phyloP scores from a whole-genome alignment of 1,140 invertebrate genomes.

The Notospermus geniculatus region DNA sequence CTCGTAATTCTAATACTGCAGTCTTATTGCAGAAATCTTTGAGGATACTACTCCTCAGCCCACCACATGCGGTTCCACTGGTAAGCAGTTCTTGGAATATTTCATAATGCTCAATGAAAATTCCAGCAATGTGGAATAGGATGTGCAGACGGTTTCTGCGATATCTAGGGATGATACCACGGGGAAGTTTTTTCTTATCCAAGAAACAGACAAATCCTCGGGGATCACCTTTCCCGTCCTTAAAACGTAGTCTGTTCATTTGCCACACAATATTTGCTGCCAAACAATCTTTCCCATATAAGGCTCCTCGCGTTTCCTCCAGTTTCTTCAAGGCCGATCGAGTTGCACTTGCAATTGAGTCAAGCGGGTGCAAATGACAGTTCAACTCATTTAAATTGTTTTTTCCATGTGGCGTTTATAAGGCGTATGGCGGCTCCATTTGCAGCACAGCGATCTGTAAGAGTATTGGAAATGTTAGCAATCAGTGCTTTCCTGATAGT shows the following conservation, averaged over 20 bases:
- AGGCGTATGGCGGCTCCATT: constrained; percentile 11
- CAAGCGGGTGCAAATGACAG: constrained; percentile 16
- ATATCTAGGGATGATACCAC: constrained; percentile 15
- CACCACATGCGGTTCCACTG: neutral
- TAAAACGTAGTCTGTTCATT: constrained; percentile 22
- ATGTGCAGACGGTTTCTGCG: constrained; percentile 22
- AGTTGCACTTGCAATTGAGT: constrained; percentile 11
- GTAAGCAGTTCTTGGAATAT: neutral
- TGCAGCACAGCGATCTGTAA: constrained; percentile 13
- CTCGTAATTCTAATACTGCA: constrained; percentile 17
- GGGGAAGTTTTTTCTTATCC: neutral
- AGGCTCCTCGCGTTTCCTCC: neutral
- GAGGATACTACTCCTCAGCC: constrained; percentile 6
- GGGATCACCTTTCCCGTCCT: constrained; percentile 26
- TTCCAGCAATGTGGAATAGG: constrained; percentile 19
- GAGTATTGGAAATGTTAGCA: constrained; percentile 13
- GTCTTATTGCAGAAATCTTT: constrained; percentile 9
- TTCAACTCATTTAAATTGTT: constrained; percentile 10
- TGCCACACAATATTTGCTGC: constrained; percentile 14
- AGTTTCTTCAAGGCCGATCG: constrained; percentile 5
- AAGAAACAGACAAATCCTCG: constrained; percentile 18
- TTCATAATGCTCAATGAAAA: constrained; percentile 8
- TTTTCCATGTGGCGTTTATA: constrained; percentile 4
- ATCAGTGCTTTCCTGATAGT: constrained; percentile 10
- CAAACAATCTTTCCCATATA: constrained; percentile 14